Conservation (phyloP, 2,113 vertebrate species). For the Ardeotis arabs region DNA sequence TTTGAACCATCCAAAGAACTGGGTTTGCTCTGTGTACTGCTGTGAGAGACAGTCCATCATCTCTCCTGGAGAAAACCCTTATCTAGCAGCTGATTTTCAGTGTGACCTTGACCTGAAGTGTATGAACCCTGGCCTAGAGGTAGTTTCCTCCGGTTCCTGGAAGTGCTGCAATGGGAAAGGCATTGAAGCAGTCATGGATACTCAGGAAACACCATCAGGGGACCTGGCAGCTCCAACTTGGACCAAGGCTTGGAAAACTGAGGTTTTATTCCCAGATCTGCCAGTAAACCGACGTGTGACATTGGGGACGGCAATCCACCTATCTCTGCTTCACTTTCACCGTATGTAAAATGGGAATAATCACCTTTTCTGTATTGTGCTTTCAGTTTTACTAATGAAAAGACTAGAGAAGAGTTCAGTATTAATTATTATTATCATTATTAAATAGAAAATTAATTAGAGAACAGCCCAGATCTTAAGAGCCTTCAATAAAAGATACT, state of each 20-base stretch:
- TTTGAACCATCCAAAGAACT: background rate
- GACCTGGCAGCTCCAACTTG: background rate
- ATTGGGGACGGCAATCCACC: background rate
- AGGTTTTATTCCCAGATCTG: background rate
- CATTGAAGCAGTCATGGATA: background rate
- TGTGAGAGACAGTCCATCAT: background rate
- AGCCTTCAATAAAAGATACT: background rate
- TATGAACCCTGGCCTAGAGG: background rate
- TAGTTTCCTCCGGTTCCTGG: background rate
- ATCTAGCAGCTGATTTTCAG: background rate
- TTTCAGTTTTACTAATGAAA: background rate
- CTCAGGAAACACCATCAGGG: background rate
- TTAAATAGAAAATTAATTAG: background rate
- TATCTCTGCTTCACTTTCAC: background rate
- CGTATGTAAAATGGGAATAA: background rate
- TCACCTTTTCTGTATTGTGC: background rate
- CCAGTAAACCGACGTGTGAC: background rate
- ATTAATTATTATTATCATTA: background rate
- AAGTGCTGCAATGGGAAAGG: background rate
- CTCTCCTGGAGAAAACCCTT: background rate
- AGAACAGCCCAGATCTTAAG: background rate
- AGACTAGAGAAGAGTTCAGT: background rate
- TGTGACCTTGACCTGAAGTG: background rate
- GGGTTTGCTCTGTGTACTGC: background rate
- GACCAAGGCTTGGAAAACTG: background rate